Conservation (phyloP, 2,113 vertebrate species). For the Sinocyclocheilus rhinocerous region DNA sequence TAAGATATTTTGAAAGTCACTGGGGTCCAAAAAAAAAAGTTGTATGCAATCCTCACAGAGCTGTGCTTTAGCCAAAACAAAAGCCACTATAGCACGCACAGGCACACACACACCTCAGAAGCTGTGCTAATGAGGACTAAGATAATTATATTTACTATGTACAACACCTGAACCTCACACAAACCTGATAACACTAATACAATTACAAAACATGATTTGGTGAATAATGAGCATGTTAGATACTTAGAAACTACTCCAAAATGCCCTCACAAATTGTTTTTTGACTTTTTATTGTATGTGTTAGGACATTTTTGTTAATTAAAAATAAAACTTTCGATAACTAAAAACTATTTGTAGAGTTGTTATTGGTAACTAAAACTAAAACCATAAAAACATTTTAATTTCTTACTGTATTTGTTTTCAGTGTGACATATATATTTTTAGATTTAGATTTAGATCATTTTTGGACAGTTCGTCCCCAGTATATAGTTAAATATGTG, state of each 20-base stretch:
- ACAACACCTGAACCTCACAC: not conserved
- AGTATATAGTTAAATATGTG: not conserved
- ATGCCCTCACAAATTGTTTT: not conserved
- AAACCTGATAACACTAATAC: no score
- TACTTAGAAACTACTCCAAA: not conserved
- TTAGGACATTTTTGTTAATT: not conserved
- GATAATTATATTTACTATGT: not conserved
- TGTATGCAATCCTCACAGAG: not conserved
- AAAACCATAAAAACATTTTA: not conserved
- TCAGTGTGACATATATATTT: no score
- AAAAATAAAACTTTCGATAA: not conserved
- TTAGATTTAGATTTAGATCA: not conserved
- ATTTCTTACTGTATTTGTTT: not conserved
- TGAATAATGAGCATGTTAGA: not conserved
- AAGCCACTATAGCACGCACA: not conserved
- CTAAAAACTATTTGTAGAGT: not conserved
- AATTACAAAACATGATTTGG: not conserved
- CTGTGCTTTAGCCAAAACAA: not conserved
- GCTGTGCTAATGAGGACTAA: not conserved
- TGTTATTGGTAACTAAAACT: not conserved
- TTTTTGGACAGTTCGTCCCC: not conserved
- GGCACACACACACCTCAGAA: not conserved
- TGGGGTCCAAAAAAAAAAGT: no score
- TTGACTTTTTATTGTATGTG: not conserved
- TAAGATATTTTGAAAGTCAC: not conserved